These are phyloP conservation scores for Montipora capitata DNA, from an alignment of 92 coral and sea anemone genomes.

Conservation along the genomic window DNA sequence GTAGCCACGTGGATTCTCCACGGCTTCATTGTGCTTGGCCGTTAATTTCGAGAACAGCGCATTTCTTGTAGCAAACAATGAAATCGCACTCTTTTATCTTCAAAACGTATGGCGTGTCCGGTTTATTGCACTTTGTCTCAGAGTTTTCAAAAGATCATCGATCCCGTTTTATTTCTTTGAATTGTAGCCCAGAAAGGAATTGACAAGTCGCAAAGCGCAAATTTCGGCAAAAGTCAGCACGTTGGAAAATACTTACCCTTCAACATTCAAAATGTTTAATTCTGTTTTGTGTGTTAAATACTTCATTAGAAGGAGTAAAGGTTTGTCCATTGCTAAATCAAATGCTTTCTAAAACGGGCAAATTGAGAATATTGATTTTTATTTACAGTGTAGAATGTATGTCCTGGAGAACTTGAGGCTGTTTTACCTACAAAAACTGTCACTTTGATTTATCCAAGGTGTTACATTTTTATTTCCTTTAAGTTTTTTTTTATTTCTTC, in stretches of 20 bases:
- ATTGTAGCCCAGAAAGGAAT: slow-evolving; percentile 7
- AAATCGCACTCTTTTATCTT: slow-evolving; percentile 49
- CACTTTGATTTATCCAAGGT: background rate
- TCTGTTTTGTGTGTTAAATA: background rate
- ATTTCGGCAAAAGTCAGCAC: background rate
- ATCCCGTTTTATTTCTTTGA: slow-evolving; percentile 18
- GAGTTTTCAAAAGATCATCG: slow-evolving; percentile 42
- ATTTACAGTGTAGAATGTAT: background rate
- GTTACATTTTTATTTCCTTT: background rate
- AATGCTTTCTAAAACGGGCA: background rate
- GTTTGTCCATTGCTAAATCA: background rate
- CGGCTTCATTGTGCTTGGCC: slow-evolving; percentile 50
- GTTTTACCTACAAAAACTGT: background rate
- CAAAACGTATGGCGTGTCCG: slow-evolving; percentile 81
- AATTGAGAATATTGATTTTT: background rate
- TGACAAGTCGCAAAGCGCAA: background rate
- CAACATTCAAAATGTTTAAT: background rate
- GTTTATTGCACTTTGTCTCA: slow-evolving; percentile 53
- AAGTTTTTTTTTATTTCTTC: background rate
- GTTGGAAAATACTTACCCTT: background rate
- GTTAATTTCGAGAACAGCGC: slow-evolving; percentile 53
- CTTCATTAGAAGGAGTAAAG: background rate
- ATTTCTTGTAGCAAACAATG: slow-evolving; percentile 54
- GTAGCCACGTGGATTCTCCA: slow-evolving; percentile 72
- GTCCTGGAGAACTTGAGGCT: background rate